Evolutionary conservation across 2,113 vertebrate genomes (phyloP).

Genomic region (Myodes glareolus): DNA sequence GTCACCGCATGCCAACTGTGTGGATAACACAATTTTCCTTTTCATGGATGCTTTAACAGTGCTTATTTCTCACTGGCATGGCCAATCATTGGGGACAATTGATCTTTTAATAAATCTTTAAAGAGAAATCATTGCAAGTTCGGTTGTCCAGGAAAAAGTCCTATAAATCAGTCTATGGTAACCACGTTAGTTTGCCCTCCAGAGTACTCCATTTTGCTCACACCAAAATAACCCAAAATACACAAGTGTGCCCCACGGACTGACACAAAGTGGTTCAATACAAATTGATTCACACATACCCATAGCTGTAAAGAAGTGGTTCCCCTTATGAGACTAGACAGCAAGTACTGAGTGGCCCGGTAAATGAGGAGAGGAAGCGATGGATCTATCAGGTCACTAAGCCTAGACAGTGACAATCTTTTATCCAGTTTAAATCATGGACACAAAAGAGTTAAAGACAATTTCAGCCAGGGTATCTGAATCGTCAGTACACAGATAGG

Average conservation of each 20-base stretch:
- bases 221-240: constrained; percentile 76
- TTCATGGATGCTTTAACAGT: constrained; percentile 56
- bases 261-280: constrained; percentile 68
- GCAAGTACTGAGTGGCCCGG: not conserved
- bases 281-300: constrained; percentile 56
- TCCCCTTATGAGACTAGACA: not conserved
- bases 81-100: constrained; percentile 77
- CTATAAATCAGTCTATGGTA: constrained; percentile 77
- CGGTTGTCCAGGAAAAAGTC: constrained; percentile 63
- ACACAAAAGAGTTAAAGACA: not conserved
- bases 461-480: not conserved
- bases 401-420: not conserved
- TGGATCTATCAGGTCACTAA: not conserved
- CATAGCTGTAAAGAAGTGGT: constrained; percentile 18
- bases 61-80: constrained; percentile 71
- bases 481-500: not conserved
- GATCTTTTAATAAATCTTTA: constrained; percentile 81
- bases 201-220: constrained; percentile 65
- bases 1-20: constrained; percentile 50
- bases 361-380: not conserved
- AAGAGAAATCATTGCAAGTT: constrained; percentile 80
- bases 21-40: constrained; percentile 69
- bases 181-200: constrained; percentile 62
- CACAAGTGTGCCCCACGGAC: constrained; percentile 53
- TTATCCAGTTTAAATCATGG: not conserved